Base-by-base conservation (phyloP, 2,888 invertebrate genomes). In the Blastobasis adustella region DNA sequence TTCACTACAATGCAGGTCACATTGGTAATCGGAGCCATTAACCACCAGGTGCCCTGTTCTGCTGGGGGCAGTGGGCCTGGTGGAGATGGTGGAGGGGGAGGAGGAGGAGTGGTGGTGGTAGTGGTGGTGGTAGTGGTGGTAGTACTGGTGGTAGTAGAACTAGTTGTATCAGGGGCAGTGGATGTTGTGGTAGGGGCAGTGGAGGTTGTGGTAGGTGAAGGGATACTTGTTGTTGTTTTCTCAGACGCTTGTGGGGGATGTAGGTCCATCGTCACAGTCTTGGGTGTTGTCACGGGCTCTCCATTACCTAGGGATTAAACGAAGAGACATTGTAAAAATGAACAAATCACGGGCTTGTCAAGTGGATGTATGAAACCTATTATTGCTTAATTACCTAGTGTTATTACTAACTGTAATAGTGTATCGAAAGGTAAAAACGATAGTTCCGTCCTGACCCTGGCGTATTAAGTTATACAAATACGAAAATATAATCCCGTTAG, bases 1-100 rank as follows among this genome's bases (percentile, higher is more conserved):
- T 92, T 84, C 6, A 92, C 74, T 48, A 93, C 67, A 37, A 95
- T 89, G 66, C 95, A 95, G 5, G 91, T 90, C 0, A 82, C 69
- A 63, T 92, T 91, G 39, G 41, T 60, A 39, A 57, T 65, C 8
- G 86, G 77, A 0, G 61, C 59, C 53, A 56, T 76, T 1, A 2
- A 23, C 0, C 52, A 45, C 86, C 86, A 87, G 6, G 56, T 67
- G 47, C 82, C 82, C 55, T 73, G 74, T 7, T 74, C 67, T 1
- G 86, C 80, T 0, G 78, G 54, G 0, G 79, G 74, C 0, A 73
- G 45, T 0, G 80, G 80, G 0, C 55, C 63, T 0, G 79, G 71
- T 52, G 61, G 56, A 63, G 58, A 55, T n/a, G 84, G 55, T 46
- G 84, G 42, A 55, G 82, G 45, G 51, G 82, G 54, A 0, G 71